Conservation (phyloP, 2,113 vertebrate species). For the Ailurus styani region DNA sequence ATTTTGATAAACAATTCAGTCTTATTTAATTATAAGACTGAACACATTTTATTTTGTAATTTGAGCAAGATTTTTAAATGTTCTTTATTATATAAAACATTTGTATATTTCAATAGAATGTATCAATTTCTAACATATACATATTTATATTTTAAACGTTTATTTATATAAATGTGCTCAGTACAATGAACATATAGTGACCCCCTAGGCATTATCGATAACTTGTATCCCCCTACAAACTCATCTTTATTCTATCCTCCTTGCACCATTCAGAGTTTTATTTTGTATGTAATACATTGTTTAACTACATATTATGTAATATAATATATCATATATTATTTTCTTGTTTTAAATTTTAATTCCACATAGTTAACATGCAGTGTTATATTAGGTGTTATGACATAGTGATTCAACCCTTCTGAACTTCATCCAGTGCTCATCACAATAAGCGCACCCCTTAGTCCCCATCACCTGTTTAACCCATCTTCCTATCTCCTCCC, state of each 20-base stretch:
- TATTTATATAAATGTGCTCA: neutral
- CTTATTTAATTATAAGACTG: neutral
- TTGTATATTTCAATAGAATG: neutral
- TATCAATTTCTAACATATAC: neutral
- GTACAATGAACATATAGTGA: neutral
- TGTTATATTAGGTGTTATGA: too few species aligned
- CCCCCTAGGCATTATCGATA: neutral
- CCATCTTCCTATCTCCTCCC: too few species aligned
- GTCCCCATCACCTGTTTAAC: too few species aligned
- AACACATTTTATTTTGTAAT: neutral
- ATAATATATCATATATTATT: too few species aligned
- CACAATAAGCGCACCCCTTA: too few species aligned
- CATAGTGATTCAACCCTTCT: too few species aligned
- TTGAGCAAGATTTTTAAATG: neutral
- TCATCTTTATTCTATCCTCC: neutral
- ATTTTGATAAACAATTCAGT: neutral
- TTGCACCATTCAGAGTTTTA: neutral
- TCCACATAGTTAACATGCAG: too few species aligned
- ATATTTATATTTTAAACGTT: neutral
- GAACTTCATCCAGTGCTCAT: too few species aligned
- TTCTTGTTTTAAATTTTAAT: too few species aligned
- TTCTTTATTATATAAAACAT: neutral
- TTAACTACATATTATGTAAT: too few species aligned
- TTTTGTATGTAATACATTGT: neutral
- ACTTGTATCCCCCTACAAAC: neutral